Evolutionary conservation across 1,140 invertebrate species (phyloP).

Genomic region (Drosophila truncata): DNA sequence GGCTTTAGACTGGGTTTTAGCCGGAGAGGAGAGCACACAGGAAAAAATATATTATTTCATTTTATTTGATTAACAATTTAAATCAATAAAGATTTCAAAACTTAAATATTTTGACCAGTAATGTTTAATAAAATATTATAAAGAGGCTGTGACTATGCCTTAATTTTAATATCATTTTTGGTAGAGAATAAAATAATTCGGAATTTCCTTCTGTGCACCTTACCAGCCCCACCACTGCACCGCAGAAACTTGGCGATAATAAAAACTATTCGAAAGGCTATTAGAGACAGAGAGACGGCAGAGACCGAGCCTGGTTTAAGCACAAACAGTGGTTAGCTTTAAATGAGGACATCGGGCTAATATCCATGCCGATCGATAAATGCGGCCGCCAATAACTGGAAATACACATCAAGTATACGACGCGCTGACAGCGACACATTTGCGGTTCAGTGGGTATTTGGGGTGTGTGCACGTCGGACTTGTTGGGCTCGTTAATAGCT

Average conservation of each 20-base stretch:
- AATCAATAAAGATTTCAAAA: not conserved
- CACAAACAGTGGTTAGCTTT: conserved; percentile 40
- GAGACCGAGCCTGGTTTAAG: conserved; percentile 16
- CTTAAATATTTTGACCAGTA: not conserved
- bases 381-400: conserved; percentile 73
- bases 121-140: not conserved
- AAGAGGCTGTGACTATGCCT: no score
- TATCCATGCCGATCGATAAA: conserved; percentile 82
- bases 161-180: no score
- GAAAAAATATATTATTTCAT: not conserved
- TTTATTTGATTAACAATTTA: not conserved
- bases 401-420: conserved; percentile 80
- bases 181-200: no score
- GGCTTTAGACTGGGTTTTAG: conserved; percentile 18
- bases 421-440: conserved; percentile 63
- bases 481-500: conserved; percentile 33
- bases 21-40: conserved; percentile 4
- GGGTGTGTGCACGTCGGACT: conserved; percentile 46
- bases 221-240: conserved; percentile 8
- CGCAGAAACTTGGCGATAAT: conserved; percentile 43
- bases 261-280: conserved; percentile 56
- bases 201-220: not conserved
- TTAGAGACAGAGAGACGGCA: conserved; percentile 37
- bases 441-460: conserved; percentile 71
- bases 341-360: conserved; percentile 77